These are phyloP conservation scores for Prosopocoilus inquinatus DNA, from an alignment of 2,888 invertebrate genomes.

Conservation along the genomic window DNA sequence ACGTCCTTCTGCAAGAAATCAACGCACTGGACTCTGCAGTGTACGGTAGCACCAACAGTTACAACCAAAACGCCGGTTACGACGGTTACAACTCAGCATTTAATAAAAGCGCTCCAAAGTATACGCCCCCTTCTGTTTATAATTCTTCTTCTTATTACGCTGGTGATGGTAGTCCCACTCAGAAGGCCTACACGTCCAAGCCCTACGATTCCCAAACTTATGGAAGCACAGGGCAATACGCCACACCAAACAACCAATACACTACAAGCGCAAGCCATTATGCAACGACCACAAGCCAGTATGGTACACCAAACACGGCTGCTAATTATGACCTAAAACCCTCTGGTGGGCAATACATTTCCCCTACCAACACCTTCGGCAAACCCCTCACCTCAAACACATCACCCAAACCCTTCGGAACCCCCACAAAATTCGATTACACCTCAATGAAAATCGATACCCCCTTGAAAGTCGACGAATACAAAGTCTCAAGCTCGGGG, in stretches of 20 bases:
- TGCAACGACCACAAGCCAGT: neutral
- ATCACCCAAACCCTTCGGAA: neutral
- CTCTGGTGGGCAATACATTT: slow-evolving; percentile 1
- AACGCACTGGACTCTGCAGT: slow-evolving; percentile 42
- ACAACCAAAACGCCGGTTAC: slow-evolving; percentile 38
- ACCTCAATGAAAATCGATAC: slow-evolving; percentile 8
- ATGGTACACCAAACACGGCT: slow-evolving; percentile 1
- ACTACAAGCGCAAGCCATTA: too few species aligned
- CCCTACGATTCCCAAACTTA: slow-evolving; percentile 18
- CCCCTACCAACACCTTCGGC: slow-evolving; percentile 23
- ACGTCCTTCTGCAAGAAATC: slow-evolving; percentile 40
- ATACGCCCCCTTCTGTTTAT: slow-evolving; percentile 12
- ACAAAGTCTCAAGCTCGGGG: slow-evolving; percentile 5
- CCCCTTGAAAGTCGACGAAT: slow-evolving; percentile 15
- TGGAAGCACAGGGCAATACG: slow-evolving; percentile 16
- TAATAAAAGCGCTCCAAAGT: slow-evolving; percentile 12
- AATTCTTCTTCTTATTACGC: neutral
- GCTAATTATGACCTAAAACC: slow-evolving; percentile 3
- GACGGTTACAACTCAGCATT: slow-evolving; percentile 11
- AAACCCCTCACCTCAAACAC: slow-evolving; percentile 14
- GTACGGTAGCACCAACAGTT: slow-evolving; percentile 40
- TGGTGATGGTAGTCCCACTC: slow-evolving; percentile 1
- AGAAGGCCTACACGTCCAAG: slow-evolving; percentile 14
- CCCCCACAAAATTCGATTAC: slow-evolving; percentile 18
- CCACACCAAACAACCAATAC: slow-evolving; percentile 15